phyloP scores from a whole-genome alignment of 2,113 vertebrate genomes.

The Grammomys surdaster region DNA sequence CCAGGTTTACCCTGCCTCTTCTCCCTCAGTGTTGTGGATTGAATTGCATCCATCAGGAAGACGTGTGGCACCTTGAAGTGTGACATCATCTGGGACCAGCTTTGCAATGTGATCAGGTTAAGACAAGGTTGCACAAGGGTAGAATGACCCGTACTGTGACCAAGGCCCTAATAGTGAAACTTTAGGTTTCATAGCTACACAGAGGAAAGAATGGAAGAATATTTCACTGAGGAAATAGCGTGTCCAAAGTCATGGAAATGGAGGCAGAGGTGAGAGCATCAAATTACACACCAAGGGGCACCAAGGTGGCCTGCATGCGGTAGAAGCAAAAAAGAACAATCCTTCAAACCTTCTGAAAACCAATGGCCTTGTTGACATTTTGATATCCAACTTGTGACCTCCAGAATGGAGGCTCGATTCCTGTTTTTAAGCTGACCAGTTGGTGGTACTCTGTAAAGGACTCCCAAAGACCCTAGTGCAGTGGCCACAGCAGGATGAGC shows the following conservation, averaged over 20 bases:
- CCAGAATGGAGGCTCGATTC: neutral
- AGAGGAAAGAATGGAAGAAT: neutral
- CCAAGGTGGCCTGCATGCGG: neutral
- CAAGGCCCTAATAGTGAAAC: neutral
- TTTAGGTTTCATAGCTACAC: neutral
- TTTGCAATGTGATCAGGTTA: neutral
- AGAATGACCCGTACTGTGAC: neutral
- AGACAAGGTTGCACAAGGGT: neutral
- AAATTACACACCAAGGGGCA: rapidly evolving
- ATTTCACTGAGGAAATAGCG: too few species aligned
- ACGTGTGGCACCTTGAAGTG: neutral
- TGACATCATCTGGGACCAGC: neutral
- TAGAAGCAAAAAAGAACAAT: neutral
- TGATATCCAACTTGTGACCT: neutral
- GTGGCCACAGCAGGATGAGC: neutral
- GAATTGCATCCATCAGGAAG: neutral
- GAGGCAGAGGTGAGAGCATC: neutral
- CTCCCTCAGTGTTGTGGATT: neutral
- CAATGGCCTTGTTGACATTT: neutral
- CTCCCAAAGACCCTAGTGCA: neutral
- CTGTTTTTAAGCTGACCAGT: neutral
- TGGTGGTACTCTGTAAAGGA: neutral
- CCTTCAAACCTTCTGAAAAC: neutral
- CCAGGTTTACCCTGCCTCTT: neutral
- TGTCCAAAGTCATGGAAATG: too few species aligned